Base-by-base conservation (phyloP, 1,140 invertebrate genomes). In the Ptiloglossa arizonensis region DNA sequence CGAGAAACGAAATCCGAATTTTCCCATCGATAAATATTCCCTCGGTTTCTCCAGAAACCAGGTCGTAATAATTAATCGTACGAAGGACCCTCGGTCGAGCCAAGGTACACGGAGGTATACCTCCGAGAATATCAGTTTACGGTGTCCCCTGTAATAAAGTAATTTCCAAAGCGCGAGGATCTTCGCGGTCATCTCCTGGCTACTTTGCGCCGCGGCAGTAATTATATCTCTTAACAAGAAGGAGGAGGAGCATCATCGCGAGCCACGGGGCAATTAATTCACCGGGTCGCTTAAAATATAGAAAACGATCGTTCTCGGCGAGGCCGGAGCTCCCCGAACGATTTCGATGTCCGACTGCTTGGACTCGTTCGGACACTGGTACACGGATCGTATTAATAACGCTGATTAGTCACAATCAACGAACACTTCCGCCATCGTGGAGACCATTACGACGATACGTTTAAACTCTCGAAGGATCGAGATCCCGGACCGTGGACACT, bases 391-490 rank as follows among this genome's bases (percentile, higher is more conserved):
- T 63, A 68, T 75, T 68, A 75, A 75, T 46, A 52, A 68, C 27
- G n/a, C 52, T 68, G 52, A 75, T 75, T 75, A 75, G 41, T 75
- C 41, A 75, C 52, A 68, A 75, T 75, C 72, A 75, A 75, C 63
- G 46, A 68, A n/a, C 63, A 68, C 38, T 75, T 75, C 72, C 72
- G 72, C 27, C 62, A 57, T 22, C 22, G 1, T 11, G 15, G 19
- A 8, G 9, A 19, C 5, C 50, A 27, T 46, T 46, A 60, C 32
- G n/a, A 1, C 48, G 48, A 74, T 54, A 22, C 35, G n/a, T 56
- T n/a, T 56, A 2, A 41, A 17, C 3, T 2, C 22, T 27, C 9
- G 11, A 70, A 52, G 38, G 11, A 29, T 29, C 35, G 24, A n/a
- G 19, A 22, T 13, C 13, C 46, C 27, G 29, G 11, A 13, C 19